Percentiles rank a stretch among this genome's conserved stretches.
Evolutionary conservation across 1,140 invertebrate species (phyloP).

Genomic region (Drosophila arawakana): DNA sequence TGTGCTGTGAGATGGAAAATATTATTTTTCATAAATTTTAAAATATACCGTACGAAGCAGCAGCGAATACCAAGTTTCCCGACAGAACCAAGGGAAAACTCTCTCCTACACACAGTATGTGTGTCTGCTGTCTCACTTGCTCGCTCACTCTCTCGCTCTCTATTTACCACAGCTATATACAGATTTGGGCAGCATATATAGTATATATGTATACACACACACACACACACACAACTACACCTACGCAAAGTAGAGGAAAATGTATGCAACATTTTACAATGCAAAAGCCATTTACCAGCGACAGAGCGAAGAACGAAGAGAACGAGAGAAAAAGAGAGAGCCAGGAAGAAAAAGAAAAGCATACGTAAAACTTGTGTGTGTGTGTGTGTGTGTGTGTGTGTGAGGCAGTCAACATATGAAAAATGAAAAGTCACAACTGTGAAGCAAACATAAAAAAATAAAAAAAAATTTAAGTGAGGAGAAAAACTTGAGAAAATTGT

Average conservation of each 20-base stretch:
- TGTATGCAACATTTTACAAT: conserved; percentile 83
- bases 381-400: conserved; percentile 28
- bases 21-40: conserved; percentile 84
- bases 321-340: conserved; percentile 16
- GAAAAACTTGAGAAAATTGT: conserved; percentile 15
- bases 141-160: conserved; percentile 39
- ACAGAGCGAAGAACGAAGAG: conserved; percentile 24
- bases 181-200: conserved; percentile 48
- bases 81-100: conserved; percentile 20
- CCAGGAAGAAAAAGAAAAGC: conserved; percentile 37
- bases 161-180: conserved; percentile 41
- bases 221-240: conserved; percentile 26
- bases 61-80: conserved; percentile 9
- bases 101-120: conserved; percentile 13
- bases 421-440: conserved; percentile 79
- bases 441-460: conserved; percentile 50
- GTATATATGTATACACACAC: conserved; percentile 24
- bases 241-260: conserved; percentile 77
- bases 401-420: conserved; percentile 74
- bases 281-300: conserved; percentile 78
- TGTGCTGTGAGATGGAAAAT: conserved; percentile 73
- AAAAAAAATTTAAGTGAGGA: conserved; percentile 17
- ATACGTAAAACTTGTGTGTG: conserved; percentile 35
- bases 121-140: conserved; percentile 3
- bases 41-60: conserved; percentile 66